A percentile compares a stretch with the other conserved stretches of the same genome.
phyloP scores from a whole-genome alignment of 1,140 invertebrate genomes.

The Melanaphis sacchari region DNA sequence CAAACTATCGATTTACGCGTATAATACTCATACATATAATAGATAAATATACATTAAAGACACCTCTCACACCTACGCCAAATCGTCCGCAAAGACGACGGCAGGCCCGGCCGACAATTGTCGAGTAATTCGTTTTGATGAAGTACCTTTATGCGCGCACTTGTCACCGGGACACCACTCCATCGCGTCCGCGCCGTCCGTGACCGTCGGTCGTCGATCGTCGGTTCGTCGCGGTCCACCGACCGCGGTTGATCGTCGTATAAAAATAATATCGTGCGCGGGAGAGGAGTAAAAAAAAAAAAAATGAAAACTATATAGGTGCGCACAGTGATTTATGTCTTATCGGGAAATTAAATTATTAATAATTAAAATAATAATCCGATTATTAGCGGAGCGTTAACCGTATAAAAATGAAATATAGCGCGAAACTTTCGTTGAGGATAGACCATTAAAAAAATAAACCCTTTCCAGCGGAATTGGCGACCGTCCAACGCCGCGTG shows the following conservation, averaged over 20 bases:
- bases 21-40: background rate
- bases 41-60: background rate
- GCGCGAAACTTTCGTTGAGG: background rate
- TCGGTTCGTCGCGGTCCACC: background rate
- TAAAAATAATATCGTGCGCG: background rate
- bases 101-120: background rate
- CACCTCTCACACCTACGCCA: background rate
- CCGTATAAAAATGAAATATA: conserved; percentile 3
- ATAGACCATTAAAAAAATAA: background rate
- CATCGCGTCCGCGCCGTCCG: background rate
- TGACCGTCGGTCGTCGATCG: background rate
- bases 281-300: no score
- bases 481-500: background rate
- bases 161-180: background rate
- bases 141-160: background rate
- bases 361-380: conserved; percentile 1
- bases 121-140: conserved; percentile 31
- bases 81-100: background rate
- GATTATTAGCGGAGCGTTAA: background rate
- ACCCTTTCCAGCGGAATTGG: background rate
- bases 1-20: background rate
- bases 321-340: background rate
- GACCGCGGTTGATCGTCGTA: background rate
- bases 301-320: background rate
- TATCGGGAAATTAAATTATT: background rate